Evolutionary conservation across 2,113 vertebrate species (phyloP).

Genomic region (Megaceryle maxima): DNA sequence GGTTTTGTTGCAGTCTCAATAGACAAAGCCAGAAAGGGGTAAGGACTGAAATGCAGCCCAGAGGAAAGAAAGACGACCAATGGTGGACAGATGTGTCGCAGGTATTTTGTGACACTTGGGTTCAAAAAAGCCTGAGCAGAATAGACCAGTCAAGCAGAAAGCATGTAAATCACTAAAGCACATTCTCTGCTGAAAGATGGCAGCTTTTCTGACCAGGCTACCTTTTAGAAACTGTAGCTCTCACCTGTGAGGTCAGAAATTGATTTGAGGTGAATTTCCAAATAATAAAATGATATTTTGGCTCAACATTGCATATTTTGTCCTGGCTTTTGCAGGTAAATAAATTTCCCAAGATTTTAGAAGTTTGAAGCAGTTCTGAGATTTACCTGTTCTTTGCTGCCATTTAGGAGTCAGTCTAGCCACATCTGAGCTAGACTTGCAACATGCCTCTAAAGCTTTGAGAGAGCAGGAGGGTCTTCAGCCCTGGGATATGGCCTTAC

Average conservation of each 20-base stretch:
- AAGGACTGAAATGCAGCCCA: neutral
- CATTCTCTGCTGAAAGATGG: neutral
- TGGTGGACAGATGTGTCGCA: neutral
- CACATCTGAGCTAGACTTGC: neutral
- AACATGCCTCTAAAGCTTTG: neutral
- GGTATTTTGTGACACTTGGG: neutral
- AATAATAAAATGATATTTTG: neutral
- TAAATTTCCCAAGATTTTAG: neutral
- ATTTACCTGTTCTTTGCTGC: neutral
- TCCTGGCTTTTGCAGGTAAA: neutral
- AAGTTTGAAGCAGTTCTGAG: rapidly evolving
- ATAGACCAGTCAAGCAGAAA: neutral
- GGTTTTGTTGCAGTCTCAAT: neutral
- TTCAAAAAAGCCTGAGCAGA: neutral
- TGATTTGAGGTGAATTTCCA: neutral
- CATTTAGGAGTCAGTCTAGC: neutral
- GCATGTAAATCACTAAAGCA: neutral
- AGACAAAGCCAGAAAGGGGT: neutral
- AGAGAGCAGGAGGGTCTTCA: neutral
- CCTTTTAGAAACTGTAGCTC: neutral
- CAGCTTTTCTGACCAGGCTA: neutral
- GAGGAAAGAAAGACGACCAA: neutral
- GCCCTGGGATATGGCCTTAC: neutral
- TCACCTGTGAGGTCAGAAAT: neutral
- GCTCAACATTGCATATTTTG: neutral